These are phyloP conservation scores for Zootermopsis nevadensis DNA, from an alignment of 2,888 invertebrate species.

Conservation along the genomic window DNA sequence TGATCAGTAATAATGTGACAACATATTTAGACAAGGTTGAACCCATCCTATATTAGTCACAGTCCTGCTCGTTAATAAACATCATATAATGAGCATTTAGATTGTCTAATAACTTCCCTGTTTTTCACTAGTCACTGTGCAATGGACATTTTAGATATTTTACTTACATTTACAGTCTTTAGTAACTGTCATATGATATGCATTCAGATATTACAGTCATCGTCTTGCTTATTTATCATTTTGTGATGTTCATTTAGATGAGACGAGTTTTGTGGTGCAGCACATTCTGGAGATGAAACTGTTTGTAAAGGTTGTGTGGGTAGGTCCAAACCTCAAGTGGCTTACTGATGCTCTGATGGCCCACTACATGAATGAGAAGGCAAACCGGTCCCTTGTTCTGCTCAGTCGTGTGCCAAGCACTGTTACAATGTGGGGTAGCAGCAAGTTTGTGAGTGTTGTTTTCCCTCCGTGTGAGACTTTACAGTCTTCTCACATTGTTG, in stretches of 20 bases:
- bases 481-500: conserved; percentile 69
- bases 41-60: no score
- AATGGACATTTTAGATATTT: no score
- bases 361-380: conserved; percentile 8
- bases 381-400: conserved; percentile 67
- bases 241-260: conserved; percentile 55
- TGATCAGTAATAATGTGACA: background rate
- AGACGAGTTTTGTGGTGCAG: conserved; percentile 68
- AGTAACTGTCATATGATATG: background rate
- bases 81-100: no score
- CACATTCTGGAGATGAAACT: conserved; percentile 72
- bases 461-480: conserved; percentile 77
- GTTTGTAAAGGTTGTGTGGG: conserved; percentile 76
- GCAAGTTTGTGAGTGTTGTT: conserved; percentile 66
- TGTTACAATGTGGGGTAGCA: conserved; percentile 58
- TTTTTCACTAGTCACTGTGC: no score
- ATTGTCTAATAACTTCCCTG: no score
- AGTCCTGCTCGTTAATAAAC: no score
- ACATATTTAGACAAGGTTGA: no score
- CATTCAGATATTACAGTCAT: background rate
- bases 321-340: conserved; percentile 70
- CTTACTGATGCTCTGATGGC: conserved; percentile 57
- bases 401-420: conserved; percentile 77
- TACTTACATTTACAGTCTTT: no score
- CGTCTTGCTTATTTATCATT: no score